Evolutionary conservation across 2,797 vertebrate genomes (phyloP), one percentile per base, ranked within the genome.

Genomic region (Ctenochaetus hawaiiensis): DNA sequence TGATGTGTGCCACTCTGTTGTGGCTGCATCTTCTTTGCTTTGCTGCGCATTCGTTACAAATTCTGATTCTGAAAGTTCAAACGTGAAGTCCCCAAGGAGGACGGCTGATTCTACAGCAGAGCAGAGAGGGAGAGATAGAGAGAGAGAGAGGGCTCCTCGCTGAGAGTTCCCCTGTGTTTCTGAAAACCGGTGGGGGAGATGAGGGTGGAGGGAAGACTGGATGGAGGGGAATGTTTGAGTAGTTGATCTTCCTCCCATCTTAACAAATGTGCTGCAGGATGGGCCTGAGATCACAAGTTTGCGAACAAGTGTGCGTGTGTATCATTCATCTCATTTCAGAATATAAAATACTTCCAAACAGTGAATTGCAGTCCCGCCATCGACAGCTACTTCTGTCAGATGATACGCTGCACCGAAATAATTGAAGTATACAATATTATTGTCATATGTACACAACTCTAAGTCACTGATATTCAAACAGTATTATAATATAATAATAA

Each of bases 1-100:
- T 83, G 79, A 85, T 82, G 67, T 72, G 51, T 17, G 45, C 23
- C 51, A 22, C 70, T 82, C 78, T 78, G 77, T 81, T 81, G 78
- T 60, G 74, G 74, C 81, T 39, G 47, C 77, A 65, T 85, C 87
- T 80, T 82, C 77, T 81, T 72, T 62, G 84, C 90, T 84, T 84
- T 77, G 72, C 82, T 78, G 68, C 14, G 39, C 78, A 75, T 34
- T 88, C 80, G 45, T 91, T 90, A 91, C 87, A 91, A 75, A 91
- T 92, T 91, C 84, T 86, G 86, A 91, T 91, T 91, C 72, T 68
- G 78, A 87, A 80, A 91, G 85, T 92, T 93, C 90, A 90, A 92
- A 93, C 85, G 78, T 75, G 80, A 49, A n/a, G 64, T 87, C 88
- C 90, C 89, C 0, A 26, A 89, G 90, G 90, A 92, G 57, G 52